A percentile compares a stretch with the other conserved stretches of the same genome.
Evolutionary conservation across 2,888 invertebrate species (phyloP).

Genomic region (Drosophila formosana): DNA sequence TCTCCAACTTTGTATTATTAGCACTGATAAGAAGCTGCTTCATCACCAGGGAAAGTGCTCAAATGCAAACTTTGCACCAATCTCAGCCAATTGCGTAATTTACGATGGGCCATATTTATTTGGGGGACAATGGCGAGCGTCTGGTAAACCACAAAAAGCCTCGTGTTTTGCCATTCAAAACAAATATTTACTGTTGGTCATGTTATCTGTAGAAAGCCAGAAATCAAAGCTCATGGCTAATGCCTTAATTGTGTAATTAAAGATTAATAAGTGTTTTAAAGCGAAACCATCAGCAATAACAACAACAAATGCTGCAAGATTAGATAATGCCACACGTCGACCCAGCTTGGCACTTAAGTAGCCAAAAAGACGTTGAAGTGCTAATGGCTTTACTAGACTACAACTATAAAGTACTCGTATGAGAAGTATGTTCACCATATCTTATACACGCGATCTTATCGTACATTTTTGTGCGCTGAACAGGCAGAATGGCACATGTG

Average conservation of each 20-base stretch:
- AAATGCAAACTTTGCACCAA: constrained; percentile 2
- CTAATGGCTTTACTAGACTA: constrained; percentile 32
- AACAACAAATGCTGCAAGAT: constrained; percentile 36
- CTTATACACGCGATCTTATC: constrained; percentile 36
- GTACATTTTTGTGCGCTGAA: constrained; percentile 11
- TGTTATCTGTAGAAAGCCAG: constrained; percentile 25
- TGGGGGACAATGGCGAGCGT: not conserved
- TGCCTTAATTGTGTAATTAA: constrained; percentile 63
- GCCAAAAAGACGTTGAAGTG: constrained; percentile 32
- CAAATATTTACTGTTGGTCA: constrained; percentile 32
- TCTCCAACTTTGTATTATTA: not conserved
- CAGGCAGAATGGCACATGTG: constrained; percentile 24
- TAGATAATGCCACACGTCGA: constrained; percentile 49
- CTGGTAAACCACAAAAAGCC: constrained; percentile 1
- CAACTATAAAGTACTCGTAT: constrained; percentile 5
- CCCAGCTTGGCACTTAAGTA: constrained; percentile 6
- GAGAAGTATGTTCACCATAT: constrained; percentile 13
- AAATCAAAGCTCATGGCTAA: constrained; percentile 61
- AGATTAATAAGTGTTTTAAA: constrained; percentile 34
- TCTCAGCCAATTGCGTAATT: constrained; percentile 19
- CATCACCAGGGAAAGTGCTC: not conserved
- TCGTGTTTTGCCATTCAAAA: constrained; percentile 1
- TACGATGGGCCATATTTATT: not conserved
- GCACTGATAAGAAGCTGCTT: not conserved
- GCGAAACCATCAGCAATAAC: constrained; percentile 2